A percentile compares a stretch with the other conserved stretches of the same genome.
These are phyloP conservation scores for Cydia splendana DNA, from an alignment of 1,140 invertebrate species.

Conservation along the genomic window DNA sequence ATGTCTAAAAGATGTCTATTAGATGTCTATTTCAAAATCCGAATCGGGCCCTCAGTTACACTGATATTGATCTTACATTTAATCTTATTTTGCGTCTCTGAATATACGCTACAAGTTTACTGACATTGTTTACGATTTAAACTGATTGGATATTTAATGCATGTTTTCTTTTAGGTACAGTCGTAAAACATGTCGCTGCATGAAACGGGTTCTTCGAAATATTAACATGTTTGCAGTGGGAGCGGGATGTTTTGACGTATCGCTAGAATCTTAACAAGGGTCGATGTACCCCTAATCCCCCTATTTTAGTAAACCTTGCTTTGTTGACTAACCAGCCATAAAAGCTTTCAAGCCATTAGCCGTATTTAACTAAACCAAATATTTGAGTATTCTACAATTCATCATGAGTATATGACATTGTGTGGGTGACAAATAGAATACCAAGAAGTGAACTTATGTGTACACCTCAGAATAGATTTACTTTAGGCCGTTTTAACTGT, in stretches of 20 bases:
- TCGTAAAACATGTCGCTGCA: conserved; percentile 26
- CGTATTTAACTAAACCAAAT: not conserved
- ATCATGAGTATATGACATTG: too few relatives aligned
- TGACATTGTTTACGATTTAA: conserved; percentile 16
- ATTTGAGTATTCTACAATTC: not conserved
- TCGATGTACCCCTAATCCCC: not conserved
- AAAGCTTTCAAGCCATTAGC: not conserved
- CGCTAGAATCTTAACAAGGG: not conserved
- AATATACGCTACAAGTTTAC: not conserved
- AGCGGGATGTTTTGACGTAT: conserved; percentile 2
- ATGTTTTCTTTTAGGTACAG: conserved; percentile 21
- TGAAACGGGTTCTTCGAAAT: conserved; percentile 7
- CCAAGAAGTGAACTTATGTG: too few relatives aligned
- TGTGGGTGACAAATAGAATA: too few relatives aligned
- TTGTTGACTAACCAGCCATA: not conserved
- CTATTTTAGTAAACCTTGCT: not conserved
- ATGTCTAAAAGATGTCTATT: too few relatives aligned
- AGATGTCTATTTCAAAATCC: too few relatives aligned
- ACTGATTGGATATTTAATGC: conserved; percentile 29
- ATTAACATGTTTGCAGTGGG: not conserved
- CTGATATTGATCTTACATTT: not conserved
- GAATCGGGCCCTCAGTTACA: too few relatives aligned
- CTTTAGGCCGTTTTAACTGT: too few relatives aligned
- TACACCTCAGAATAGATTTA: too few relatives aligned
- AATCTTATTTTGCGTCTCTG: not conserved